These are phyloP conservation scores for Onychomys arenicola DNA, from an alignment of 2,797 vertebrate species.

Conservation along the genomic window DNA sequence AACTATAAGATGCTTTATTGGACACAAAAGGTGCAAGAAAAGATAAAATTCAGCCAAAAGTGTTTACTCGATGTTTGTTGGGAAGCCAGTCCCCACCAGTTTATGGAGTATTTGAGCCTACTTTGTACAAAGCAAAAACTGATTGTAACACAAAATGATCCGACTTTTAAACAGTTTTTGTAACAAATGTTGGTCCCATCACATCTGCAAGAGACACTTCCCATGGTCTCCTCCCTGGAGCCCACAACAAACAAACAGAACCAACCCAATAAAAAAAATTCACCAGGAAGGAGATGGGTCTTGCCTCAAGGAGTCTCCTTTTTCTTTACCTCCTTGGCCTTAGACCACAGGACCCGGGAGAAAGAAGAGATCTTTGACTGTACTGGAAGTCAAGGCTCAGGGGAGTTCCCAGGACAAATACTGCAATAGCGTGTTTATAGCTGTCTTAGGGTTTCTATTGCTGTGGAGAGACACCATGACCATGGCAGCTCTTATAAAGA, in stretches of 20 bases:
- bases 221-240: background rate
- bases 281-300: conserved; percentile 16
- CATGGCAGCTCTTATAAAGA: background rate
- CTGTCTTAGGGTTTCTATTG: background rate
- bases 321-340: conserved; percentile 56
- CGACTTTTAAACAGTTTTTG: background rate
- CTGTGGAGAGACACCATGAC: background rate
- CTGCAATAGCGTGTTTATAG: background rate
- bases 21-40: conserved; percentile 43
- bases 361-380: conserved; percentile 23
- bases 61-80: background rate
- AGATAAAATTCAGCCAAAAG: conserved; percentile 57
- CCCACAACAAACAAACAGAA: conserved; percentile 54
- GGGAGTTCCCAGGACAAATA: conserved; percentile 38
- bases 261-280: background rate
- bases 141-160: background rate
- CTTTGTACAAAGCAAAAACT: background rate
- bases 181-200: conserved; percentile 3
- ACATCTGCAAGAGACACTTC: background rate
- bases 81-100: conserved; percentile 3
- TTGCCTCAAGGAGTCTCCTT: conserved; percentile 58
- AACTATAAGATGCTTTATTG: conserved; percentile 17
- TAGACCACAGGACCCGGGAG: conserved; percentile 19
- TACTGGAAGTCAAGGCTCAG: conserved; percentile 43
- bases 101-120: background rate